Evolutionary conservation across 2,797 vertebrate species (phyloP), one percentile per base, ranked within the genome.

Genomic region (Delichon dasypus): DNA sequence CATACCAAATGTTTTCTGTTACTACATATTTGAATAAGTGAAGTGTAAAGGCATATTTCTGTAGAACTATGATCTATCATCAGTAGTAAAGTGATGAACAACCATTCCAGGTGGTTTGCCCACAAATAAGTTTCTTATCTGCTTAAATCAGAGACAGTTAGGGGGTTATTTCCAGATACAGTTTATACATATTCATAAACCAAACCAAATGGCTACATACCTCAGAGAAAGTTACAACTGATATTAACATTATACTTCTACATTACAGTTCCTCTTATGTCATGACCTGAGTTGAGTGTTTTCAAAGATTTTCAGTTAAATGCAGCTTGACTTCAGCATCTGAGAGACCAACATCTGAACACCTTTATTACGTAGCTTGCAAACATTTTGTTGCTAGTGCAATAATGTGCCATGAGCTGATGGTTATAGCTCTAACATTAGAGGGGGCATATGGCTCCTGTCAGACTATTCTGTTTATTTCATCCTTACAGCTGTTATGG

Each of bases 401-500:
- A 91, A 38, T 81, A 78, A 83, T 2, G 11, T 65, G 62, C 12
- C 14, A 84, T 12, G 20, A 85, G 55, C 38, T 87, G 86, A 94
- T 78, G 51, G 76, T 88, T 96, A 83, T 22, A 86, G 89, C 36
- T 88, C 36, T 66, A 72, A 75, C 42, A 6, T 34, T 67, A 94
- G 62, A 92, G 81, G 76, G 40, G 65, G 79, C 88, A 96, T 93
- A 94, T 81, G 88, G 93, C 7, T 94, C 66, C 76, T 84, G 76
- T 81, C 93, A 89, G 66, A 77, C 54, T 92, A 54, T 75, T 88
- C 75, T 7, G 17, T 80, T 94, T 92, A 88, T 88, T 84, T 86
- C 73, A 34, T 70, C 75, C 83, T 75, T 81, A 75, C 85, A 94
- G 94, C 70, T 94, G 94, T 66, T 88, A 51, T 1, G 1, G 79